These are phyloP conservation scores for silkworm (Bombyx mori) DNA, from an alignment of 1,140 invertebrate species.

Conservation along the genomic window DNA sequence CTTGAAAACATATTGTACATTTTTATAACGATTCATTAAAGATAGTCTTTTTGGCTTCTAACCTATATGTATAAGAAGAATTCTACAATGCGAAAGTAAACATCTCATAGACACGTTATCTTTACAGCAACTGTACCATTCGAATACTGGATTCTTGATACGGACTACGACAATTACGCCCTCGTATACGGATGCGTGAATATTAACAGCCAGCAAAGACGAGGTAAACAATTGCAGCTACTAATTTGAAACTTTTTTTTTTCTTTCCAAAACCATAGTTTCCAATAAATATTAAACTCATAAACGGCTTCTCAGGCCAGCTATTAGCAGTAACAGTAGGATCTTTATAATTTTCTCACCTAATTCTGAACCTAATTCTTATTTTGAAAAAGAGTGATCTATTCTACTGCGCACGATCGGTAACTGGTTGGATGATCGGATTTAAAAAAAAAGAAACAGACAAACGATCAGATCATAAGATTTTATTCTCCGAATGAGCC, in stretches of 20 bases:
- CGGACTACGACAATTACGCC: constrained; percentile 45
- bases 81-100: no score
- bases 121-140: constrained; percentile 26
- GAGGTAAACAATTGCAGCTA: constrained; percentile 20
- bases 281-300: not conserved
- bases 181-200: constrained; percentile 53
- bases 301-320: no score
- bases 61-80: not conserved
- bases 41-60: not conserved
- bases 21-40: no score
- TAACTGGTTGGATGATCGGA: not conserved
- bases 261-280: not conserved
- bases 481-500: not conserved
- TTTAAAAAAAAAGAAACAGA: not conserved
- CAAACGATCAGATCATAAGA: not conserved
- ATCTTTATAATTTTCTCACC: not conserved
- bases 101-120: not conserved
- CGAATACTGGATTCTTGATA: constrained; percentile 49
- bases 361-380: not conserved
- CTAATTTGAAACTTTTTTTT: not conserved
- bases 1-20: no score
- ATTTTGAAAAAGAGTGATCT: not conserved
- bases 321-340: not conserved
- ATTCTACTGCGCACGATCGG: not conserved
- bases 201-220: constrained; percentile 22